Conservation (phyloP, 2,113 vertebrate genomes). For the Alces alces region DNA sequence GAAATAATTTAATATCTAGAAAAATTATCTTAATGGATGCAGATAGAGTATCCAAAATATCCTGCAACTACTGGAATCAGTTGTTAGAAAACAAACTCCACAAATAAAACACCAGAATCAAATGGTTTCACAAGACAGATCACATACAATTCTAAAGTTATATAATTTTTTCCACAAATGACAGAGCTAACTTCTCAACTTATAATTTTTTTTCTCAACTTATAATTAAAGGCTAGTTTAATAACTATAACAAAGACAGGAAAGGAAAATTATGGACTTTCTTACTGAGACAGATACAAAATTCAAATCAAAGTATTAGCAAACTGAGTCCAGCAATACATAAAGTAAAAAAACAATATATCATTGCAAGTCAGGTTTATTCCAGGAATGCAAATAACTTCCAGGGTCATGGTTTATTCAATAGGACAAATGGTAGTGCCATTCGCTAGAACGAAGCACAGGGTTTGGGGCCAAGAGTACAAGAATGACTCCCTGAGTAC, state of each 20-base stretch:
- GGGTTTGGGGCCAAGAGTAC: background rate
- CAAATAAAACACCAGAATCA: constrained; percentile 18
- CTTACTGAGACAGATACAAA: background rate
- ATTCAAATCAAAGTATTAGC: background rate
- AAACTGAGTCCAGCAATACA: background rate
- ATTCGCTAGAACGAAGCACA: background rate
- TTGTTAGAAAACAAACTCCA: background rate
- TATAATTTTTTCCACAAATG: background rate
- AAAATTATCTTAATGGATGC: background rate
- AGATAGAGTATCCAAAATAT: constrained; percentile 31
- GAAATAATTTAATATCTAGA: background rate
- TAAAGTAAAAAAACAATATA: background rate
- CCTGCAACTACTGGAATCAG: background rate
- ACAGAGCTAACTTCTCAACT: background rate
- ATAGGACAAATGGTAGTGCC: background rate
- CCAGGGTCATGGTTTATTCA: background rate
- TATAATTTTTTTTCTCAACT: background rate
- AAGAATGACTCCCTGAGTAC: background rate
- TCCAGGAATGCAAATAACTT: background rate
- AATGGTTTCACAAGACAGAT: background rate
- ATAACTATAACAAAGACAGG: background rate
- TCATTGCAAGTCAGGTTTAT: background rate
- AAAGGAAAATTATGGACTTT: background rate
- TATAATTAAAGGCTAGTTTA: background rate
- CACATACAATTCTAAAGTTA: background rate